Conservation (phyloP, 2,113 vertebrate genomes). For the Onychorhynchus coronatus region DNA sequence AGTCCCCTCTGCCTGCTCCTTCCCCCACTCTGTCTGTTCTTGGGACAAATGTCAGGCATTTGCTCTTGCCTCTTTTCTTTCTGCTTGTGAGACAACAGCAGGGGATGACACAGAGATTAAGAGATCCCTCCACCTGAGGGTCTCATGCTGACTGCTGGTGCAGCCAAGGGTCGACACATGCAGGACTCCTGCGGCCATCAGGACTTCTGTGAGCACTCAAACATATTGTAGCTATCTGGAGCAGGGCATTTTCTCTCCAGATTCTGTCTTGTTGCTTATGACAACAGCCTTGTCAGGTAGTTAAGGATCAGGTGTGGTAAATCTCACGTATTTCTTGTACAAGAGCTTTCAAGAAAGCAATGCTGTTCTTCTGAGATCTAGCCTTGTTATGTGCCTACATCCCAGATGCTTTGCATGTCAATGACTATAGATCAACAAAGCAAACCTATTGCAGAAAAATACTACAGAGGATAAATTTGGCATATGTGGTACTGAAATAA, state of each 20-base stretch:
- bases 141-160: not conserved
- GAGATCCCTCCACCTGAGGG: not conserved
- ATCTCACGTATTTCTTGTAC: not conserved
- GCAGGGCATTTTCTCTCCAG: not conserved
- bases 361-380: not conserved
- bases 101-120: not conserved
- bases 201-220: not conserved
- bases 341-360: not conserved
- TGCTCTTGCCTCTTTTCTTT: not conserved
- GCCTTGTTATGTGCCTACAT: not conserved
- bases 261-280: not conserved
- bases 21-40: not conserved
- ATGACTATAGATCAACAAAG: not conserved
- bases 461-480: not conserved
- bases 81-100: not conserved
- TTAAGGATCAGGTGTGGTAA: not conserved
- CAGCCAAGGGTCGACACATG: not conserved
- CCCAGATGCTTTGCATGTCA: not conserved
- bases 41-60: not conserved
- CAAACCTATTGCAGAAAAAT: not conserved
- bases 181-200: not conserved
- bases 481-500: not conserved
- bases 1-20: not conserved
- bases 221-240: not conserved
- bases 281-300: not conserved